Base-by-base conservation (phyloP, 2,888 invertebrate genomes). In the Chalcosyrphus nemorum region DNA sequence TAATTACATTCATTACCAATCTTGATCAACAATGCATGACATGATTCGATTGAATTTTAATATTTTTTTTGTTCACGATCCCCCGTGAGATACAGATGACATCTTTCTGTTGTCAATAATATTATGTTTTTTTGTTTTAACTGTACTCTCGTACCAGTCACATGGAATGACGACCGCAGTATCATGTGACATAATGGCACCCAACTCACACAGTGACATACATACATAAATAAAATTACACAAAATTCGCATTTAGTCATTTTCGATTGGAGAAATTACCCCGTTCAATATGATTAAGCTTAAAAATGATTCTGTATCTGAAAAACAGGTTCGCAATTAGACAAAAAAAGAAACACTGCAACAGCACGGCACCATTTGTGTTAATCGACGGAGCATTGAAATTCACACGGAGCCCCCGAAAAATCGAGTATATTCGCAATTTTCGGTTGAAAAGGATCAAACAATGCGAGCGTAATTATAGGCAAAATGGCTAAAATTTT, bases 21-120 rank as follows among this genome's bases (percentile, higher is more conserved):
- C 77, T 47, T 47, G 66, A 82, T 82, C 77, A 72, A 54, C 82
- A 82, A 72, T 72, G 77, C 77, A 82, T 82, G 72, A 82, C 81
- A 82, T 68, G 71, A 72, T 77, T 77, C 77, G 52, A 75, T 75
- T 50, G 61, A 47, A 63, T 75, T 75, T 63, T 47, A 65, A 57
- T 50, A 81, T 50, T n/a, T 41, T 56, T 54, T 61, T 24, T 24
- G 3, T 24, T 43, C 50, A 47, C 50, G 57, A 61, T 70, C 29
- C 38, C 9, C 27, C 45, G 17, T 50, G 38, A 70, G 35, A 56
- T 29, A 32, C 4, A 29, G 29, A 29, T 29, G 47, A 32, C 29
- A 59, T 76, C 45, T n/a, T n/a, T 27, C 17, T 45, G 29, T 21
- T 65, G 15, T 27, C 5, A 35, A 19, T 13, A 56, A 56, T 38